Conservation (phyloP, 1,140 invertebrate species). For the Octopus bimaculoides region DNA sequence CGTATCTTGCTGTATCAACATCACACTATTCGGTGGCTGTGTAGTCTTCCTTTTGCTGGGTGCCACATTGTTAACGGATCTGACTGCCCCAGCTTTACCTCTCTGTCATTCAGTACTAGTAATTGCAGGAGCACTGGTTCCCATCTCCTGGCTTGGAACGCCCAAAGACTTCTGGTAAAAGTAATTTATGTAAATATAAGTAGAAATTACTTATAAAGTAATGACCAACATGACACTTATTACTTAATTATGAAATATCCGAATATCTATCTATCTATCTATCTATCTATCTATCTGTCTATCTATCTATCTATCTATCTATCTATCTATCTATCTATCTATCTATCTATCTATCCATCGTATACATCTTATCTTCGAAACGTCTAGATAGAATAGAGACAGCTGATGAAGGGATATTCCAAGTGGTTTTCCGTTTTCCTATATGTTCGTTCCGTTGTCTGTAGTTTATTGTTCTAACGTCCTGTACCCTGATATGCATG, state of each 20-base stretch:
- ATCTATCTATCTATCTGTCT: not conserved
- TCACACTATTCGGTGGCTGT: slow-evolving; percentile 70
- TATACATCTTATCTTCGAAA: not conserved
- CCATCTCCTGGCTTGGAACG: slow-evolving; percentile 64
- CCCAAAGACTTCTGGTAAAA: slow-evolving; percentile 29
- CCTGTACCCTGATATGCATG: too few species aligned
- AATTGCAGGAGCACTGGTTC: slow-evolving; percentile 64
- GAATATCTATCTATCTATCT: too few species aligned
- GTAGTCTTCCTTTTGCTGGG: slow-evolving; percentile 71
- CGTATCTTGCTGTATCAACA: slow-evolving; percentile 62
- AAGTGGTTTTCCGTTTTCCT: too few species aligned
- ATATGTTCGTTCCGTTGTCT: too few species aligned
- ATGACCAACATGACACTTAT: too few species aligned
- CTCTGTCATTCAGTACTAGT: slow-evolving; percentile 68
- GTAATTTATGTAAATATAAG: not conserved
- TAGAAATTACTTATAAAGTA: too few species aligned
- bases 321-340: not conserved
- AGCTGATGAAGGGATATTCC: too few species aligned
- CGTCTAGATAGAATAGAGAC: not conserved
- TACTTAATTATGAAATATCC: too few species aligned
- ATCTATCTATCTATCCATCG: not conserved
- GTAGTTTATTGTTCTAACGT: too few species aligned
- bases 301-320: not conserved
- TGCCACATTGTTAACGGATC: slow-evolving; percentile 60
- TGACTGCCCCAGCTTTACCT: slow-evolving; percentile 58